Percentiles rank a stretch among this genome's conserved stretches.
phyloP scores from a whole-genome alignment of 2,888 invertebrate species.

The Himalopsyche tibetana region DNA sequence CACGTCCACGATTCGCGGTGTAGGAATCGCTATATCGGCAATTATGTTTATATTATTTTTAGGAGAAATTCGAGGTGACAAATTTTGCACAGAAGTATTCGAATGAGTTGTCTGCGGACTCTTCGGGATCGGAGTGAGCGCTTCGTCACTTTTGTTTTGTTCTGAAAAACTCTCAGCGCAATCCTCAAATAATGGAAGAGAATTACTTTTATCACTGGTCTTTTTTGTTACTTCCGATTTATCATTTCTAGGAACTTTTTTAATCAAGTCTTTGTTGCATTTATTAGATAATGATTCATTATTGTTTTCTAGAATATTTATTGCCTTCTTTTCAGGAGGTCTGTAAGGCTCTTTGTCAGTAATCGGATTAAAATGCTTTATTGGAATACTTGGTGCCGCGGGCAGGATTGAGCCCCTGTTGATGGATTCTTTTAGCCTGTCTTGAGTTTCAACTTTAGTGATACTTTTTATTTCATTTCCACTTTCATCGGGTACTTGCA shows the following conservation, averaged over 20 bases:
- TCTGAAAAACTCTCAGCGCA: slow-evolving; percentile 29
- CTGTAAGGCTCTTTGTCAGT: neutral
- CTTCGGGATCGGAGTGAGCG: neutral
- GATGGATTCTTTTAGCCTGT: slow-evolving; percentile 66
- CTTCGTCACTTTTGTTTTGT: neutral
- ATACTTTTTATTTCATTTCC: neutral
- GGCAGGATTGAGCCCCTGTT: neutral
- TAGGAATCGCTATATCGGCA: neutral
- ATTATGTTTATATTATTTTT: slow-evolving; percentile 6
- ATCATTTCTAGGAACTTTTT: neutral
- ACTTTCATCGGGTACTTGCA: slow-evolving; percentile 68
- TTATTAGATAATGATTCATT: slow-evolving; percentile 17
- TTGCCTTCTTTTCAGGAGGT: neutral
- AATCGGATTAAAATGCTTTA: neutral
- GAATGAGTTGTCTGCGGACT: neutral
- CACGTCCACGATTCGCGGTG: neutral
- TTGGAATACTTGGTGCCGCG: neutral
- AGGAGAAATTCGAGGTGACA: neutral
- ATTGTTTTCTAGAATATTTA: neutral
- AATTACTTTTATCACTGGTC: slow-evolving; percentile 74
- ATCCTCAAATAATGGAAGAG: slow-evolving; percentile 66
- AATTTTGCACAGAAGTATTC: neutral
- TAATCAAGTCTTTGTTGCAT: neutral
- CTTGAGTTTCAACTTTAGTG: slow-evolving; percentile 4
- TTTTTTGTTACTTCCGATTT: neutral